phyloP scores from a whole-genome alignment of 2,113 vertebrate species.

The Perca schrenkii region DNA sequence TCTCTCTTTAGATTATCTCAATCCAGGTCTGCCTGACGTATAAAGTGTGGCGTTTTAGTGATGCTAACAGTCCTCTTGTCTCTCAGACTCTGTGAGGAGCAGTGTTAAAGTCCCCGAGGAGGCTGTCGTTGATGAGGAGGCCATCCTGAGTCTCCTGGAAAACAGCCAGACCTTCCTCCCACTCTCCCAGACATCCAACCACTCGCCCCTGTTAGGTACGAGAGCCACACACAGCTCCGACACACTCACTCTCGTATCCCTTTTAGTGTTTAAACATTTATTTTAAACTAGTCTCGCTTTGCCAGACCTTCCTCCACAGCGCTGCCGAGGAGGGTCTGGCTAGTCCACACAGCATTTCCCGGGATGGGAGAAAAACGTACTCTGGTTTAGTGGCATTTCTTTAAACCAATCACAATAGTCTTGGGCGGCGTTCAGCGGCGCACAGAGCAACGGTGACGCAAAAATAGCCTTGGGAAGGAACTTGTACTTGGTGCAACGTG shows the following conservation, averaged over 20 bases:
- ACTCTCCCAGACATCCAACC: conserved; percentile 88
- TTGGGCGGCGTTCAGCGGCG: too few relatives aligned
- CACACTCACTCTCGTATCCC: not conserved
- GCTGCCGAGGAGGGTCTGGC: too few relatives aligned
- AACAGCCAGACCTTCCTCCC: conserved; percentile 94
- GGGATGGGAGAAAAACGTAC: too few relatives aligned
- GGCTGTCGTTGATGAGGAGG: conserved; percentile 95
- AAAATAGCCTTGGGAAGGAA: too few relatives aligned
- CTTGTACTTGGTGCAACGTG: too few relatives aligned
- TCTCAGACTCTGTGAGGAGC: conserved; percentile 77
- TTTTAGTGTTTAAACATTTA: not conserved
- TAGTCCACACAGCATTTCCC: too few relatives aligned
- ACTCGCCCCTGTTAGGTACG: conserved; percentile 87
- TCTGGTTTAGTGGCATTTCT: too few relatives aligned
- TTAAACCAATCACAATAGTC: too few relatives aligned
- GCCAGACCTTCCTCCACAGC: too few relatives aligned
- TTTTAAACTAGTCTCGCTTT: not conserved
- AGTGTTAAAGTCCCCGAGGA: conserved; percentile 84
- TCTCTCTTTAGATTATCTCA: not conserved
- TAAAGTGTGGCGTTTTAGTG: not conserved
- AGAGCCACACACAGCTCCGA: too few relatives aligned
- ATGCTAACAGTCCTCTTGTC: not conserved
- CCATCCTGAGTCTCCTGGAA: conserved; percentile 95
- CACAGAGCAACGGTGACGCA: too few relatives aligned
- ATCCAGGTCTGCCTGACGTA: not conserved